Percentiles rank a stretch among this genome's conserved stretches.
Evolutionary conservation across 2,113 vertebrate genomes (phyloP).

Genomic region (Cyprichromis sp.): DNA sequence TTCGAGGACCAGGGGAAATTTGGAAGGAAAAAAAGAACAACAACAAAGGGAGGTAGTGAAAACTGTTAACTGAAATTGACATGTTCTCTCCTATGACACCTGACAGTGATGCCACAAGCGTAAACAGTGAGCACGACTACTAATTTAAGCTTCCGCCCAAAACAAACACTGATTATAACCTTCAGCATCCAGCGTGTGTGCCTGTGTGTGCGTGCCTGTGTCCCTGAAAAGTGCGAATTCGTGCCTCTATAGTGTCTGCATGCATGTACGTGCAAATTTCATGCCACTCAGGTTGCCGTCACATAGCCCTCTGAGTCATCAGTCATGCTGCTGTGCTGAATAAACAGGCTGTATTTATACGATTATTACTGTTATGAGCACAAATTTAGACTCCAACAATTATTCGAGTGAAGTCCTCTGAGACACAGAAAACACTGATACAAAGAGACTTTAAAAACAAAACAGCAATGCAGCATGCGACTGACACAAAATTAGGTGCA

Average conservation of each 20-base stretch:
- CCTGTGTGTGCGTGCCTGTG: neutral
- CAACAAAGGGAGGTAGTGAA: neutral
- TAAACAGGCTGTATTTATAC: conserved; percentile 41
- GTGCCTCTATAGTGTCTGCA: neutral
- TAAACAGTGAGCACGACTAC: neutral
- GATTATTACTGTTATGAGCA: conserved; percentile 16
- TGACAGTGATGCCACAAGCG: neutral
- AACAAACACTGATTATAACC: conserved; percentile 15
- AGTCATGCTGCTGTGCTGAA: conserved; percentile 18
- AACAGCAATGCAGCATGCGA: neutral
- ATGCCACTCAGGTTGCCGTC: neutral
- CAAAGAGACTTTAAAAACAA: neutral
- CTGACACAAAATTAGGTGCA: neutral
- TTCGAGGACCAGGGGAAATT: neutral
- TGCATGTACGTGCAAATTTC: neutral
- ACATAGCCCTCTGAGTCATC: conserved; percentile 17
- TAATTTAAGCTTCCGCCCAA: conserved; percentile 1
- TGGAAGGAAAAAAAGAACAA: neutral
- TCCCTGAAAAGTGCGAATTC: neutral
- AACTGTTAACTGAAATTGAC: conserved; percentile 8
- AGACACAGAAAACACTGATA: conserved; percentile 12
- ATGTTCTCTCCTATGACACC: neutral
- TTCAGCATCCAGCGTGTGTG: neutral
- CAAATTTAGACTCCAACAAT: neutral
- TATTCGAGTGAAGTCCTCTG: neutral